Evolutionary conservation across 2,888 invertebrate species (phyloP).

Genomic region (Cremastinae sp.): DNA sequence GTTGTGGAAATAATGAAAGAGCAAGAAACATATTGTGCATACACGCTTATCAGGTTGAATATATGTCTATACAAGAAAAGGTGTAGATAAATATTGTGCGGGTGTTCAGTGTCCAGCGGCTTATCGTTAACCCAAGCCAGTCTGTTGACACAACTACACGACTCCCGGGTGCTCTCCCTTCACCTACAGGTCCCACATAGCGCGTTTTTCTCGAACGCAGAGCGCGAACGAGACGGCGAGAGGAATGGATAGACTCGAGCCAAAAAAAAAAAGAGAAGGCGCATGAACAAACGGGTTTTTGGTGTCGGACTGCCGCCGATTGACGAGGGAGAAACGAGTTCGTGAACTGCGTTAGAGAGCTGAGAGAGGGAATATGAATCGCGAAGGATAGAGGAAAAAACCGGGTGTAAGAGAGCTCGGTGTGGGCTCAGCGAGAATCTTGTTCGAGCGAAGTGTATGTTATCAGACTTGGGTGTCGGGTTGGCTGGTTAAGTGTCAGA

Average conservation of each 20-base stretch:
- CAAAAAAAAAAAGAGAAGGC: conserved; percentile 22
- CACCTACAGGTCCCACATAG: conserved; percentile 14
- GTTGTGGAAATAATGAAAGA: conserved; percentile 29
- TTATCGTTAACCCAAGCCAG: conserved; percentile 57
- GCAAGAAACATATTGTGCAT: conserved; percentile 5
- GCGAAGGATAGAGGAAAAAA: conserved; percentile 29
- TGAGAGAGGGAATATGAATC: not conserved
- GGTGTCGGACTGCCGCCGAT: conserved; percentile 59
- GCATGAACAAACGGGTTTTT: conserved; percentile 56
- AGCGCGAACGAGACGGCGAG: conserved; percentile 25
- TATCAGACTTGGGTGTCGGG: conserved; percentile 59
- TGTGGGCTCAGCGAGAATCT: conserved; percentile 18
- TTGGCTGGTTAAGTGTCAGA: conserved; percentile 59
- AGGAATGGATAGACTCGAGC: conserved; percentile 13
- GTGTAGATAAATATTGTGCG: conserved; percentile 28
- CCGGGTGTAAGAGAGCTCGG: conserved; percentile 32
- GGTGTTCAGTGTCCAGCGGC: conserved; percentile 49
- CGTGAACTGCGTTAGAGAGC: conserved; percentile 9
- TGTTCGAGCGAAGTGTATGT: conserved; percentile 31
- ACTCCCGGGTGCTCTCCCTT: conserved; percentile 46
- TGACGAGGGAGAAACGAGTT: conserved; percentile 54
- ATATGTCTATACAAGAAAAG: conserved; percentile 12
- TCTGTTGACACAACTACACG: conserved; percentile 57
- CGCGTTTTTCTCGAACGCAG: conserved; percentile 31
- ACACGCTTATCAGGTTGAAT: not conserved